Conservation (phyloP, 2,113 vertebrate genomes). For the Trinectes maculatus region DNA sequence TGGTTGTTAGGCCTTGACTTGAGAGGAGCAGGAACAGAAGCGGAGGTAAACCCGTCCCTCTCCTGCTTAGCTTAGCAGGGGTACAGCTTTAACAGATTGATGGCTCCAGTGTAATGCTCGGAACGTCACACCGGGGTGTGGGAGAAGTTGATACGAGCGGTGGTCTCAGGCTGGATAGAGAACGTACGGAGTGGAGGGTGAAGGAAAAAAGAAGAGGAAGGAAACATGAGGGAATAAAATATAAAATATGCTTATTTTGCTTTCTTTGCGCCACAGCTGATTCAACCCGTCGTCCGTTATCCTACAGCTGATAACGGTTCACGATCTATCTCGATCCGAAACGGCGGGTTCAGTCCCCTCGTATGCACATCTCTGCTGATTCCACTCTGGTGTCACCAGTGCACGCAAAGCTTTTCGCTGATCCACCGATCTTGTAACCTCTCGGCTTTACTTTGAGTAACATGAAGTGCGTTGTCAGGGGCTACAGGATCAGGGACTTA, state of each 20-base stretch:
- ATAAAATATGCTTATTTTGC: slow-evolving; percentile 22
- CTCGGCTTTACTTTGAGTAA: slow-evolving; percentile 33
- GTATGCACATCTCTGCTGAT: slow-evolving; percentile 33
- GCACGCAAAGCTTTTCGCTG: slow-evolving; percentile 26
- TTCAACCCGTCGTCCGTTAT: slow-evolving; percentile 49
- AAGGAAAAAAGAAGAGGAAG: not conserved
- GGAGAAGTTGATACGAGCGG: slow-evolving; percentile 59
- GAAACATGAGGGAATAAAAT: slow-evolving; percentile 3
- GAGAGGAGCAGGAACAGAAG: slow-evolving; percentile 39
- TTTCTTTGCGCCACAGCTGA: slow-evolving; percentile 42
- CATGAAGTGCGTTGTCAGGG: slow-evolving; percentile 23
- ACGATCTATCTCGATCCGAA: slow-evolving; percentile 54
- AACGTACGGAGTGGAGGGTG: slow-evolving; percentile 25
- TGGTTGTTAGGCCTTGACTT: slow-evolving; percentile 38
- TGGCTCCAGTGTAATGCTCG: slow-evolving; percentile 76
- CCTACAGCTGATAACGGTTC: slow-evolving; percentile 63
- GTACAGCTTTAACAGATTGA: slow-evolving; percentile 71
- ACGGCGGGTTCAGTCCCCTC: slow-evolving; percentile 28
- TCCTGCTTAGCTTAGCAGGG: slow-evolving; percentile 34
- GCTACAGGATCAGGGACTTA: slow-evolving; percentile 4
- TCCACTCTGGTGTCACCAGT: slow-evolving; percentile 31
- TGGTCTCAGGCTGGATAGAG: slow-evolving; percentile 46
- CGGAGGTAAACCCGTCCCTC: slow-evolving; percentile 47
- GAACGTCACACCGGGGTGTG: slow-evolving; percentile 62
- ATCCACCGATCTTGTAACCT: slow-evolving; percentile 29